These are phyloP conservation scores for Oryzias dopingdopingensis DNA, from an alignment of 2,797 vertebrate species.

Conservation along the genomic window DNA sequence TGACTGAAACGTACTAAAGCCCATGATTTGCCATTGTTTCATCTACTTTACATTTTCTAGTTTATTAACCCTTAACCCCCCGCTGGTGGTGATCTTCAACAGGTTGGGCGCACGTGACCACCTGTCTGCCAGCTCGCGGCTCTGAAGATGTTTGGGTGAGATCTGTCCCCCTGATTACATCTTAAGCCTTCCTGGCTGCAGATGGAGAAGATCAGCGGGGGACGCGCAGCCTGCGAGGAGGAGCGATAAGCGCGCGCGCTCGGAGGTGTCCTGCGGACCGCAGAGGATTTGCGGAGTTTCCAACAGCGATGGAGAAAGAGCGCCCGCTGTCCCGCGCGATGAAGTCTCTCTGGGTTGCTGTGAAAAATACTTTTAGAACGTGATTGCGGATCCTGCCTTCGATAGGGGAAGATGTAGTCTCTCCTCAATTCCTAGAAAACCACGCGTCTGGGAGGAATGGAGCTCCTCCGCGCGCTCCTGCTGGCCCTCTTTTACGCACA, in stretches of 20 bases:
- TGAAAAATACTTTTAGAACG: slow-evolving; percentile 13
- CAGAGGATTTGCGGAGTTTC: slow-evolving; percentile 20
- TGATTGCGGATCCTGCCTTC: background rate
- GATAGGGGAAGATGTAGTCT: slow-evolving; percentile 30
- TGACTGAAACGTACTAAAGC: too few species aligned
- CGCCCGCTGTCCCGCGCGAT: slow-evolving; percentile 12
- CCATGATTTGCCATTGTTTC: background rate
- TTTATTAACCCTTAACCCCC: too few species aligned
- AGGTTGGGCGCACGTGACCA: slow-evolving; percentile 11
- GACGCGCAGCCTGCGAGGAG: slow-evolving; percentile 36
- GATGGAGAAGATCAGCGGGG: slow-evolving; percentile 48
- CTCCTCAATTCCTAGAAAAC: background rate
- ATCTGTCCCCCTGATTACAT: slow-evolving; percentile 50
- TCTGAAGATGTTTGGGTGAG: slow-evolving; percentile 4
- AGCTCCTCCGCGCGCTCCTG: slow-evolving; percentile 33
- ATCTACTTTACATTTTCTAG: too few species aligned
- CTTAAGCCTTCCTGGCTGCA: slow-evolving; percentile 47
- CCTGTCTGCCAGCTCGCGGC: slow-evolving; percentile 12
- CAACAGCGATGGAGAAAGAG: slow-evolving; percentile 9
- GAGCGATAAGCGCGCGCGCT: slow-evolving; percentile 33
- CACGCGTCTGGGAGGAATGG: slow-evolving; percentile 42
- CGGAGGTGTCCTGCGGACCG: slow-evolving; percentile 6
- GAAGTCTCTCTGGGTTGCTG: slow-evolving; percentile 1
- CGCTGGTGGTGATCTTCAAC: slow-evolving; percentile 1
- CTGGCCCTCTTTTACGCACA: slow-evolving; percentile 51